These are phyloP conservation scores for Nerophis ophidion DNA, from an alignment of 2,113 vertebrate species.

Conservation along the genomic window DNA sequence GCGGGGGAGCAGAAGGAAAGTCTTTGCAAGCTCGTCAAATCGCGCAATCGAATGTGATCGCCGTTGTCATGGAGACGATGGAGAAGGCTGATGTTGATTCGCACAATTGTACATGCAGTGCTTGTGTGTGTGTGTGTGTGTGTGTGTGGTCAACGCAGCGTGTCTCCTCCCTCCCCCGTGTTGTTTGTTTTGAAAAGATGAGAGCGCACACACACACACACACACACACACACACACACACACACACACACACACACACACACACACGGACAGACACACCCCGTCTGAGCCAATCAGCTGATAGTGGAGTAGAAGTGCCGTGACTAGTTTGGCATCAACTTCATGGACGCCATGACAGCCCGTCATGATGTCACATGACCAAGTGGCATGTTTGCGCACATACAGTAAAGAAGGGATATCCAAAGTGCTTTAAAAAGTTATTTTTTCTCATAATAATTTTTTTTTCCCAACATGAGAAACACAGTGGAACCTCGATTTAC, in stretches of 20 bases:
- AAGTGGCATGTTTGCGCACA: too few relatives aligned
- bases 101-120: background rate
- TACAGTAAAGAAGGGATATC: too few relatives aligned
- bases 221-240: slow-evolving; percentile 14
- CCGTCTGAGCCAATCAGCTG: slow-evolving; percentile 25
- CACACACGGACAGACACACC: slow-evolving; percentile 9
- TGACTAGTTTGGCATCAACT: background rate
- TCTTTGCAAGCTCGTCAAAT: background rate
- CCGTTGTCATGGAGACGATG: background rate
- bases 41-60: background rate
- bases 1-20: background rate
- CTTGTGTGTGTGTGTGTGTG: slow-evolving; percentile 4
- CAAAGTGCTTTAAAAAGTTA: too few relatives aligned
- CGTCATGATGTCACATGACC: background rate
- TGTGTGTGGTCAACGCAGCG: slow-evolving; percentile 36
- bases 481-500: too few relatives aligned
- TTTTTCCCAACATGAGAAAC: too few relatives aligned
- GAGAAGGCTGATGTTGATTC: background rate
- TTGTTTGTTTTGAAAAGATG: slow-evolving; percentile 51
- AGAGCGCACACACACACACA: slow-evolving; percentile 5
- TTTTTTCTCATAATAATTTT: too few relatives aligned
- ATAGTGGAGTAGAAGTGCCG: background rate
- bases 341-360: background rate
- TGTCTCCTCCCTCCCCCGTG: slow-evolving; percentile 44
- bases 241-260: background rate